Evolutionary conservation across 2,888 invertebrate genomes (phyloP), one percentile per base, ranked within the genome.

Genomic region (Drosophila cracens): DNA sequence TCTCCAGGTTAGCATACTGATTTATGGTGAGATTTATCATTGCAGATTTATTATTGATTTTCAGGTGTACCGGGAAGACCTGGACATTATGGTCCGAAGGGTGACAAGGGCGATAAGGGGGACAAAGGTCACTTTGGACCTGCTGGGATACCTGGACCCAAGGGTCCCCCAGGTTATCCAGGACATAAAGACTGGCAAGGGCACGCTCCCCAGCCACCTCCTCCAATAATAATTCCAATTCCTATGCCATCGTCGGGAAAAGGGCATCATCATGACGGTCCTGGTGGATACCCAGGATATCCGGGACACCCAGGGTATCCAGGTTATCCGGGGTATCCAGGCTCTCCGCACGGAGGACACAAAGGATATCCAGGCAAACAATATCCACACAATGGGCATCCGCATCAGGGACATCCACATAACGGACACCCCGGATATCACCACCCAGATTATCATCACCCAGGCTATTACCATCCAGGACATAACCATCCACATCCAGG

Each of bases 61-160:
- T 10, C 5, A 74, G 78, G 77, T 4, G 8, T 29, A 7, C 1
- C 51, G 0, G 78, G 78, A 21, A 79, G 38, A 4, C 38, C 52
- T 10, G 80, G 80, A 4, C 53, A 70, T 54, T 70, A 74, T 0
- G 80, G 80, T 2, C 53, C 49, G 0, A 74, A 51, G 10, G 80
- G 80, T 16, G 77, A 71, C 0, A 77, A 67, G 13, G 80, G 80
- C 10, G 71, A 70, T 2, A 81, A 71, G 27, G 80, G 80, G 21
- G 80, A 81, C 16, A 77, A n/a, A 46, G 80, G 80, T 1, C 56
- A 72, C 29, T 65, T 48, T 43, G 80, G 79, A 53, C 54, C 8
- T 4, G 53, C 74, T 10, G 79, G 80, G 0, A 2, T 53, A 4
- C 69, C 74, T 8, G 80, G 80, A 56, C 68, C 48, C 2, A 63